Base-by-base conservation (phyloP, 1,140 invertebrate genomes). In the Sycobia sp. region DNA sequence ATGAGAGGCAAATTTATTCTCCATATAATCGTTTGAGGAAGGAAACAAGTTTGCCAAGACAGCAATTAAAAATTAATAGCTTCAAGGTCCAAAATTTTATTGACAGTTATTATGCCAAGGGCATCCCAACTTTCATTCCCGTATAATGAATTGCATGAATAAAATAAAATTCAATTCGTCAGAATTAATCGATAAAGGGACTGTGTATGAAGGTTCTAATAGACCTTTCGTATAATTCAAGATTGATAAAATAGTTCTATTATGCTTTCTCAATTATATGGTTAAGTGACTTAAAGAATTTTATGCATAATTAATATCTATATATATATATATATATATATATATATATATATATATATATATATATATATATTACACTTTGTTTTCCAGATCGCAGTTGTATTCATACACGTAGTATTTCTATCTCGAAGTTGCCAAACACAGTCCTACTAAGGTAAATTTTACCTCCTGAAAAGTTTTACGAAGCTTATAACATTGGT, bases 51-150 rank as follows among this genome's bases (percentile, higher is more conserved):
- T 44, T 43, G 1, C 14, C 51, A 54, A 41, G 36, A 27, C 20
- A 41, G 36, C 23, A 54, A 54, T 54, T 54, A 54, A 41, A 41
- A 8, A 39, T 16, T 41, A 54, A 54, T 18, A 54, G 41, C 25
- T 56, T 56, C 32, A 29, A 32, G 20, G 32, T 32, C 0, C 20
- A 2, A 4, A 56, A 56, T 44, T 32, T 44, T 44, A 44, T 56
- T 44, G 25, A 20, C 44, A 56, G 41, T 32, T 8, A 56, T 55
- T 25, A 54, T 41, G 23, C 39, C 10, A 13, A 18, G n/a, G 16
- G 20, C 13, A 43, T 16, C 25, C 1, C n/a, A 29, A 55, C 29
- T 55, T 41, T 38, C 23, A 43, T 55, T 20, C 16, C n/a, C 9
- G n/a, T 18, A 8, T 11, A 32, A 27, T 43, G 23, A 29, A 55